Base-by-base conservation (phyloP, 2,888 invertebrate genomes). In the Onchidella celtica region DNA sequence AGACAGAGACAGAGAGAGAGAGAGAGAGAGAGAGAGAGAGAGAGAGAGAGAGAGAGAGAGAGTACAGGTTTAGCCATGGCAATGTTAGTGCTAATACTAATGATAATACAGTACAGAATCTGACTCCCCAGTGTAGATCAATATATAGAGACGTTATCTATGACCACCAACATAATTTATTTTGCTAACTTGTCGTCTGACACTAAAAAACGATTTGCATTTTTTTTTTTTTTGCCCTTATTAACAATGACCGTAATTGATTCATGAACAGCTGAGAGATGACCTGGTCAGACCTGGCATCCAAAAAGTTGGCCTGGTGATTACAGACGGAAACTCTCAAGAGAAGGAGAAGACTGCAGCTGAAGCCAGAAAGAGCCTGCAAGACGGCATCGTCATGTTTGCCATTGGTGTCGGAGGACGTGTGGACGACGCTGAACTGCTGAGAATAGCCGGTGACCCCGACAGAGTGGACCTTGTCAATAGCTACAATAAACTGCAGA, bases 401-500 rank as follows among this genome's bases (percentile, higher is more conserved):
- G 79, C 79, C 11, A 29, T 84, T n/a, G 84, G 84, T 0, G 76
- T 84, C 9, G 81, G 84, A 2, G 1, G 14, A 11, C 6, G 32
- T 0, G 73, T 84, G 2, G 63, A 59, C 14, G 6, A 61, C 14
- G 0, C 2, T 1, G 84, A 84, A 63, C 79, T 84, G 34, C 36
- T 76, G n/a, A 79, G 74, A 63, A 81, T 84, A 61, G 84, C 79
- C n/a, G 84, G 83, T 4, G 55, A 73, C 6, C 24, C 47, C 17
- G 17, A 3, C n/a, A 36, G 73, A 1, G 79, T 79, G 9, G 32
- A 47, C 36, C 40, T 27, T 55, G 73, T 79, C 29, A 59, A 61
- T 34, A 73, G 55, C 34, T 79, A 73, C 32, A 3, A 14, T 32
- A 40, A 36, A n/a, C 75, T 76, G 21, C 11, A 1, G 11, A 63